Conservation (phyloP, 2,888 invertebrate species). For the Iselma pallidipennis region DNA sequence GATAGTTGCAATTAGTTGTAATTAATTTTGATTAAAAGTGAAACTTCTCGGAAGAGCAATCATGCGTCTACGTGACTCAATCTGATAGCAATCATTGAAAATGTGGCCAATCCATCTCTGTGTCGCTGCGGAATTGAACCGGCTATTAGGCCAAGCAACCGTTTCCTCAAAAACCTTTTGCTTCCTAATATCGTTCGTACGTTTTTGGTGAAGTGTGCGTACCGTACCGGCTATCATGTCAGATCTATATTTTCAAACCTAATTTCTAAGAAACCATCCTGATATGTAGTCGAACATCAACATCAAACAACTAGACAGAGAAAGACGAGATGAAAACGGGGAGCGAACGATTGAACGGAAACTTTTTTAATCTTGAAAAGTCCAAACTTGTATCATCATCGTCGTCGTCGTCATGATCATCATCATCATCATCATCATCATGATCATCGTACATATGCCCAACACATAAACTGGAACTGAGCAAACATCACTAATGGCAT, state of each 20-base stretch:
- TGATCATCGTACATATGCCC: constrained; percentile 11
- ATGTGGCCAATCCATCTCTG: constrained; percentile 2
- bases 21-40: constrained; percentile 1
- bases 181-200: not conserved
- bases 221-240: no score
- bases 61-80: not conserved
- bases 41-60: not conserved
- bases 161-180: not conserved
- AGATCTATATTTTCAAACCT: not conserved
- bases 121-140: not conserved
- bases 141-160: not conserved
- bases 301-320: not conserved
- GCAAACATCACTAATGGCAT: constrained; percentile 20
- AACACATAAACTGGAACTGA: constrained; percentile 18
- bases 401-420: not conserved
- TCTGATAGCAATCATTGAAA: not conserved
- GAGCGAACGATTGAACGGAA: not conserved
- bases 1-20: not conserved
- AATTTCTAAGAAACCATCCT: not conserved
- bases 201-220: not conserved
- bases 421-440: not conserved
- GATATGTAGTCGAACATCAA: not conserved
- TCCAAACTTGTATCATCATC: not conserved
- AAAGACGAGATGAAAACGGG: not conserved
- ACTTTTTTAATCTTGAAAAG: constrained; percentile 19